Conservation (phyloP, 2,888 invertebrate genomes). For the Drosophila stalkeri region DNA sequence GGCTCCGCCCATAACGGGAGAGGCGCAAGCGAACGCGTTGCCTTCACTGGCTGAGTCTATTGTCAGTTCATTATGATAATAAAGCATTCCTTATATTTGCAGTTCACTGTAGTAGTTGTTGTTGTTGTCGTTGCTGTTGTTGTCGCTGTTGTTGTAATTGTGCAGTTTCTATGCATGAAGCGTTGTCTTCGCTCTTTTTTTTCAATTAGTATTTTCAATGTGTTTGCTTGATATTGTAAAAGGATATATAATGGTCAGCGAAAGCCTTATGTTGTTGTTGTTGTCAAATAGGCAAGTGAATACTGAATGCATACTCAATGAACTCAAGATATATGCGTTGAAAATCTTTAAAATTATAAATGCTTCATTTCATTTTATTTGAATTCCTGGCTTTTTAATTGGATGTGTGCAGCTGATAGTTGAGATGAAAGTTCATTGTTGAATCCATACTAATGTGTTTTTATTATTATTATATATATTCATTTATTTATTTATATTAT, state of each 20-base stretch:
- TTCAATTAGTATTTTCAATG: conserved; percentile 43
- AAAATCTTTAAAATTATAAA: background rate
- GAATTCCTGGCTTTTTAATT: background rate
- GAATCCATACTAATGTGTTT: too few relatives aligned
- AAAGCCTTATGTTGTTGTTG: background rate
- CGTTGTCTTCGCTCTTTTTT: conserved; percentile 10
- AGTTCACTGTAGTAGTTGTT: conserved; percentile 12
- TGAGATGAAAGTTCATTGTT: background rate
- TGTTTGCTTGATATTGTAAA: conserved; percentile 14
- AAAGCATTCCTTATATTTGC: conserved; percentile 30
- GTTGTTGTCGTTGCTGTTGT: conserved; percentile 18
- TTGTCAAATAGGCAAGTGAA: conserved; percentile 5
- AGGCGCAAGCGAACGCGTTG: background rate
- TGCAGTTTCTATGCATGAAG: conserved; percentile 52
- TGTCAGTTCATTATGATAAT: conserved; percentile 44
- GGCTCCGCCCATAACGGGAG: background rate
- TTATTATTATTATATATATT: too few relatives aligned
- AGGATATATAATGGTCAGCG: conserved; percentile 1
- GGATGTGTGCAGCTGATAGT: background rate
- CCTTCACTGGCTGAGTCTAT: conserved; percentile 23
- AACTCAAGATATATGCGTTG: background rate
- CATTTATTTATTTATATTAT: too few relatives aligned
- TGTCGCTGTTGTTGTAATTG: conserved; percentile 17
- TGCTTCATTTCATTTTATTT: background rate
- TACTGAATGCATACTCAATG: conserved; percentile 9